Conservation (phyloP, 2,888 invertebrate genomes). For the Rotaria macrura region DNA sequence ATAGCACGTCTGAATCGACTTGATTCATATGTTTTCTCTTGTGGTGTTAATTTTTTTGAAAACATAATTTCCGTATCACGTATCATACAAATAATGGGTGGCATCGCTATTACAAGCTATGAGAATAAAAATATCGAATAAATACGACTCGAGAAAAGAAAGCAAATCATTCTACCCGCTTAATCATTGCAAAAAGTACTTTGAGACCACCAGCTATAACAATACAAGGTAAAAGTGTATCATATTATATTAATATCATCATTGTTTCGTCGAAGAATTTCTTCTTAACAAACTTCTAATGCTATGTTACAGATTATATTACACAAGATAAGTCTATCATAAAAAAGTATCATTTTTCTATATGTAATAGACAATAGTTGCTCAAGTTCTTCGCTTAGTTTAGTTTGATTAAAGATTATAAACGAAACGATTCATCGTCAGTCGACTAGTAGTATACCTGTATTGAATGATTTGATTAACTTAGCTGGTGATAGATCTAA, state of each 20-base stretch:
- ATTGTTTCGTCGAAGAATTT: too few species aligned
- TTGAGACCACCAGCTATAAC: neutral
- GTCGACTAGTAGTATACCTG: neutral
- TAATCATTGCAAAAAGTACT: conserved; percentile 17
- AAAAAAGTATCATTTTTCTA: too few species aligned
- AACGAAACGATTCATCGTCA: too few species aligned
- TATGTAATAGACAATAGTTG: too few species aligned
- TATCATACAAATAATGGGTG: neutral
- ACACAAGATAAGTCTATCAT: too few species aligned
- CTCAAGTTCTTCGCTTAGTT: too few species aligned
- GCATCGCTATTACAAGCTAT: neutral
- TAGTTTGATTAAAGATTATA: too few species aligned
- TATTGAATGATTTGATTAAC: neutral
- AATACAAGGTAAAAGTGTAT: too few species aligned
- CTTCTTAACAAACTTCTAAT: too few species aligned
- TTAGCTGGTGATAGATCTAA: neutral
- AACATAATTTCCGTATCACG: neutral
- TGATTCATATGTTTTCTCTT: neutral
- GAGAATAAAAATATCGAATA: neutral
- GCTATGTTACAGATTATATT: too few species aligned
- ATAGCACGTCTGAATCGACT: neutral
- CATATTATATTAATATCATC: too few species aligned
- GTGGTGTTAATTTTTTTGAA: neutral
- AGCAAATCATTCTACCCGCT: neutral
- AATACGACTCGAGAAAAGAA: too few species aligned